Conservation (phyloP, 2,113 vertebrate genomes). For the Seriola quinqueradiata region DNA sequence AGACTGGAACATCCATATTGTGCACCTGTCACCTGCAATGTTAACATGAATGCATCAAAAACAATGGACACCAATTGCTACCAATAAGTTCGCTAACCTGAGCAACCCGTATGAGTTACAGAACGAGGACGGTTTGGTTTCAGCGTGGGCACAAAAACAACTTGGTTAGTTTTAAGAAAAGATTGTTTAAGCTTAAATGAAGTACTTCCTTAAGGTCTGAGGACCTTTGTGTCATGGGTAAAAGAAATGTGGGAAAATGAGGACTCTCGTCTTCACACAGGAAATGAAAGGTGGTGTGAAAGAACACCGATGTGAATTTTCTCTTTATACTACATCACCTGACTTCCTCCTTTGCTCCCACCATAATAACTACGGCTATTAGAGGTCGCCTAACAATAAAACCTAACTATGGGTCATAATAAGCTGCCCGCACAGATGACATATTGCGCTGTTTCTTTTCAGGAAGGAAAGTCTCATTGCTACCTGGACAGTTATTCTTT, state of each 20-base stretch:
- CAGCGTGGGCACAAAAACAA: background rate
- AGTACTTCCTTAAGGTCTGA: background rate
- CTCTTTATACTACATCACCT: too few species aligned
- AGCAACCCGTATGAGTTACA: background rate
- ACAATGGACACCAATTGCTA: background rate
- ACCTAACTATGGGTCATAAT: too few species aligned
- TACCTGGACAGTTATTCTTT: background rate
- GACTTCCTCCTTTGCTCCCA: too few species aligned
- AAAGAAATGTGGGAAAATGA: too few species aligned
- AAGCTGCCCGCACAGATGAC: too few species aligned
- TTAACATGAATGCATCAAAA: background rate
- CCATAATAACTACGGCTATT: background rate
- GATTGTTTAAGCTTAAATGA: background rate
- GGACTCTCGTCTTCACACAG: too few species aligned
- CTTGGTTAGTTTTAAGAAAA: background rate
- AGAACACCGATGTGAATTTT: too few species aligned
- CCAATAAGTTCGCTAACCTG: background rate
- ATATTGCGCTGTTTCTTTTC: too few species aligned
- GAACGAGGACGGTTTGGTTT: background rate
- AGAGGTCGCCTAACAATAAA: too few species aligned
- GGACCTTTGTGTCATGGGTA: background rate
- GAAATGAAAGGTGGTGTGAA: too few species aligned
- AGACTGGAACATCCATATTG: background rate
- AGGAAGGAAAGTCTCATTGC: too few species aligned
- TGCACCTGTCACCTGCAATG: background rate